phyloP scores from a whole-genome alignment of 2,113 vertebrate genomes.

The Atlantisia rogersi region DNA sequence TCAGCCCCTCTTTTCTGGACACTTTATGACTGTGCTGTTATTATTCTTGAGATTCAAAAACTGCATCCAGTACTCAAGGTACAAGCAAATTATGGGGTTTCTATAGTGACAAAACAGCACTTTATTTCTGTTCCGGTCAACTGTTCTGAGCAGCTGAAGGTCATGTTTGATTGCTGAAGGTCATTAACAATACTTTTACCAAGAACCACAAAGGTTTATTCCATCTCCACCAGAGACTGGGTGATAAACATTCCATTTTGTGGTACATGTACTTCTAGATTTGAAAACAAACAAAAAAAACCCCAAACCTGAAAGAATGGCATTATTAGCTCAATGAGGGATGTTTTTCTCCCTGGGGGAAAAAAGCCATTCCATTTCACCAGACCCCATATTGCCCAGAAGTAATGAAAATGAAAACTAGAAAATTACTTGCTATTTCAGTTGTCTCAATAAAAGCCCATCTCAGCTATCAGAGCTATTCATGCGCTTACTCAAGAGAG shows the following conservation, averaged over 20 bases:
- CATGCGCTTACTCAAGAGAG: background rate
- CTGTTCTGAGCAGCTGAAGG: background rate
- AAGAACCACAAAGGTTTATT: background rate
- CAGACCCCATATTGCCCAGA: background rate
- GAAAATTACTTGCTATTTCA: background rate
- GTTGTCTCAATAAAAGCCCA: background rate
- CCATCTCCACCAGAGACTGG: background rate
- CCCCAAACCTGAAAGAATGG: background rate
- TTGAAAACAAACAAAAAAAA: too few species aligned
- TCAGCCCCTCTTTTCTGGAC: background rate
- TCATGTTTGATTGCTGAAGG: background rate
- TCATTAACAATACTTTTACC: background rate
- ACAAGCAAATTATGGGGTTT: accelerated
- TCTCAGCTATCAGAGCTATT: background rate
- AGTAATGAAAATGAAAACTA: background rate
- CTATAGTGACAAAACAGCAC: background rate
- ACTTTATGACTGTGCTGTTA: background rate
- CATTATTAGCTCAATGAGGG: background rate
- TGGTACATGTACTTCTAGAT: background rate
- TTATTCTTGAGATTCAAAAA: background rate
- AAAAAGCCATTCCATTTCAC: background rate
- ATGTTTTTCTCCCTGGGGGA: background rate
- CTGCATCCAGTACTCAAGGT: background rate
- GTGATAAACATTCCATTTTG: background rate
- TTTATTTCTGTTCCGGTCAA: background rate